Evolutionary conservation across 2,888 invertebrate genomes (phyloP).

Genomic region (Aphodius sticticus): DNA sequence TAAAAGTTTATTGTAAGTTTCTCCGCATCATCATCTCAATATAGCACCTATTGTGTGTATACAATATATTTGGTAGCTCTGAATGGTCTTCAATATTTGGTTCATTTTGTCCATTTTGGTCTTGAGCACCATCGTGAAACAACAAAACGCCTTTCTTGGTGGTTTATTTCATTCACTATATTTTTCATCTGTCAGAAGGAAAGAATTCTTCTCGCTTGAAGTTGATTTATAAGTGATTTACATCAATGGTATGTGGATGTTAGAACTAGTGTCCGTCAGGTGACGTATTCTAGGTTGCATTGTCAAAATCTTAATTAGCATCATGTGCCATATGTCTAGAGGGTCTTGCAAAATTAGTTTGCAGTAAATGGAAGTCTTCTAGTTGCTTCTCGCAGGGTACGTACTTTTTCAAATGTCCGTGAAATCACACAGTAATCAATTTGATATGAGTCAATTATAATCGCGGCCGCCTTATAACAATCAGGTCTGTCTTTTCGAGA

Average conservation of each 20-base stretch:
- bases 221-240: background rate
- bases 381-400: conserved; percentile 10
- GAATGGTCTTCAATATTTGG: too few species aligned
- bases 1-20: too few species aligned
- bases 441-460: background rate
- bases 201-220: background rate
- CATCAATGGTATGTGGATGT: background rate
- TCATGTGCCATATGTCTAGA: conserved; percentile 14
- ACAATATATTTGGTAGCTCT: too few species aligned
- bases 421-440: background rate
- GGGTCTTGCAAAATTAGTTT: conserved; percentile 19
- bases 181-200: background rate
- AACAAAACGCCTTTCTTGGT: too few species aligned
- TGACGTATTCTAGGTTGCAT: conserved; percentile 13
- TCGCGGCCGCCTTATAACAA: background rate
- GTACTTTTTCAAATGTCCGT: conserved; percentile 8
- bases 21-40: too few species aligned
- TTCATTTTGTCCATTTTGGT: too few species aligned
- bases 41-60: too few species aligned
- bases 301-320: conserved; percentile 20
- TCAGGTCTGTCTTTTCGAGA: background rate
- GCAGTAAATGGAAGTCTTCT: conserved; percentile 13
- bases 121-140: too few species aligned
- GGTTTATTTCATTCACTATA: background rate
- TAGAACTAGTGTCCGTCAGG: background rate